These are phyloP conservation scores for Agelas oroides DNA, from an alignment of 37 sponge, comb jelly and placozoan genomes.

Conservation along the genomic window DNA sequence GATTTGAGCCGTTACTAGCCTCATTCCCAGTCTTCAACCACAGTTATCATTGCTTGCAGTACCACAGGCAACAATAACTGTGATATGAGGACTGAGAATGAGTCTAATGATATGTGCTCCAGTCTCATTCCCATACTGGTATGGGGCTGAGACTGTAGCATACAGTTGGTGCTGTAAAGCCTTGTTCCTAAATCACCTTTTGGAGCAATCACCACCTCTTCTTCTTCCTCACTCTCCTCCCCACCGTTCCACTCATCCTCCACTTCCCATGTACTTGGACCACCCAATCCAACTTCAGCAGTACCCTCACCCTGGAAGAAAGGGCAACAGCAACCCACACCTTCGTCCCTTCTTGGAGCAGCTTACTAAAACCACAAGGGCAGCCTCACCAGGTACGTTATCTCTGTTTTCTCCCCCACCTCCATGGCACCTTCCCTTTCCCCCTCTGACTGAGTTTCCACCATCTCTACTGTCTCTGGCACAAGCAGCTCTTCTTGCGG, in stretches of 20 bases:
- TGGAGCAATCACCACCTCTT: neutral
- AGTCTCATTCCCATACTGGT: no score
- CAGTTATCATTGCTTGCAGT: no score
- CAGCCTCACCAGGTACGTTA: conserved; percentile 32
- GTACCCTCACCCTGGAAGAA: conserved; percentile 49
- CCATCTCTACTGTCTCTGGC: neutral
- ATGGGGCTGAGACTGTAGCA: no score
- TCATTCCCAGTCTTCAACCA: no score
- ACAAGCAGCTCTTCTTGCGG: conserved; percentile 1
- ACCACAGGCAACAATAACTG: no score
- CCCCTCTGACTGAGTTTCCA: neutral
- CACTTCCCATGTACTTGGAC: conserved; percentile 49
- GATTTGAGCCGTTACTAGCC: no score
- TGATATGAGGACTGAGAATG: no score
- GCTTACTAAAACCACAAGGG: no score
- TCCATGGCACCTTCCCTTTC: neutral
- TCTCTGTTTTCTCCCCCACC: neutral
- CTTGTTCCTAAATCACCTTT: no score
- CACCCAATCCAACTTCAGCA: conserved; percentile 63
- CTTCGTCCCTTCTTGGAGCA: neutral
- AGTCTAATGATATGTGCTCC: no score
- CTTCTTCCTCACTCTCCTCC: neutral
- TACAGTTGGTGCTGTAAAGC: no score
- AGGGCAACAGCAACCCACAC: neutral
- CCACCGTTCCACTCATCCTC: neutral